These are phyloP conservation scores for Heliconius ismenius DNA, from an alignment of 2,888 invertebrate genomes.

Conservation along the genomic window DNA sequence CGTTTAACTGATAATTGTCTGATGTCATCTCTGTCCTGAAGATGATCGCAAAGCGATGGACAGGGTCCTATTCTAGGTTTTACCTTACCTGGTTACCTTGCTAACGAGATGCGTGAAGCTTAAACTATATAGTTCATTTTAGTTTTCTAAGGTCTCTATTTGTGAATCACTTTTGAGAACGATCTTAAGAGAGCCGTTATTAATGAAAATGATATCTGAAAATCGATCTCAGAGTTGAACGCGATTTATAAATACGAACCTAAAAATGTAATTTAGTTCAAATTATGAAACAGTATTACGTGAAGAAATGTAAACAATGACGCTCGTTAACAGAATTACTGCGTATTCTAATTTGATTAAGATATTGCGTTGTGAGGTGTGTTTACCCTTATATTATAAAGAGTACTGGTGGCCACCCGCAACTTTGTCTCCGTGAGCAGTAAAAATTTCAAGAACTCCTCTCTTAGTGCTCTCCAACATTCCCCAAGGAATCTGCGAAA, in stretches of 20 bases:
- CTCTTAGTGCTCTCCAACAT: neutral
- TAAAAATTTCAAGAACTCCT: too few relatives aligned
- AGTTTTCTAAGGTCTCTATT: too few relatives aligned
- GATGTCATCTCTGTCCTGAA: neutral
- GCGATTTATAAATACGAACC: too few relatives aligned
- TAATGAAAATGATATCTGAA: too few relatives aligned
- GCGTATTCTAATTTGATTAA: constrained; percentile 19
- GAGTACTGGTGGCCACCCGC: neutral
- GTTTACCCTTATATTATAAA: constrained; percentile 1
- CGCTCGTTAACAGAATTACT: constrained; percentile 20
- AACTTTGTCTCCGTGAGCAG: neutral
- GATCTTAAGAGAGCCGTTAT: too few relatives aligned
- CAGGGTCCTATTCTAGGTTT: neutral
- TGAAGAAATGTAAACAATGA: constrained; percentile 10
- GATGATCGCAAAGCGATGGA: neutral
- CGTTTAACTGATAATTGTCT: too few relatives aligned
- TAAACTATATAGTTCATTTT: too few relatives aligned
- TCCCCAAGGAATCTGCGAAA: neutral
- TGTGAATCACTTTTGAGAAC: too few relatives aligned
- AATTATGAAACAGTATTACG: neutral
- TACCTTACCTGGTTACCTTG: neutral
- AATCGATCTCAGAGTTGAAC: too few relatives aligned
- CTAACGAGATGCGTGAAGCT: too few relatives aligned
- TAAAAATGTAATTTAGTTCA: too few relatives aligned
- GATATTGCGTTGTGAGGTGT: neutral